These are phyloP conservation scores for Geotria australis DNA, from an alignment of 2,797 vertebrate species.

Conservation along the genomic window DNA sequence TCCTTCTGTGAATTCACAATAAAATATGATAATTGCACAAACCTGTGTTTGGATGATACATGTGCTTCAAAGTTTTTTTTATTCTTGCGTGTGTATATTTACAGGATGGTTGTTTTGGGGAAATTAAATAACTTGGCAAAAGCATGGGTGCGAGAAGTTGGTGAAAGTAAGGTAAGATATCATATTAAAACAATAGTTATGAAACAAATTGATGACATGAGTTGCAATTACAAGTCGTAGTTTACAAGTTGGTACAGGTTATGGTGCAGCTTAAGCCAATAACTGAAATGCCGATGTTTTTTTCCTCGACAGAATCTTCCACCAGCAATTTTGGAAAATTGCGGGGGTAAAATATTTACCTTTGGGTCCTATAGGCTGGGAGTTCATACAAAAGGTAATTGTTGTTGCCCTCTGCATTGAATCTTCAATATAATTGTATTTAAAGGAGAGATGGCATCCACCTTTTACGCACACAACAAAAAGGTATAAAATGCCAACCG, in stretches of 20 bases:
- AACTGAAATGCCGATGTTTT: no score
- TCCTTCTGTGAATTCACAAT: no score
- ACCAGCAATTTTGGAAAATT: conserved; percentile 28
- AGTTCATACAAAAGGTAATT: conserved; percentile 90
- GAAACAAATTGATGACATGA: no score
- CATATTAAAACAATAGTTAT: neutral
- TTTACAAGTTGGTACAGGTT: no score
- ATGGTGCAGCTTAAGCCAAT: no score
- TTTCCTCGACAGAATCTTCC: conserved; percentile 35
- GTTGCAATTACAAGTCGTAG: no score
- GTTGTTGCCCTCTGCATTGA: neutral
- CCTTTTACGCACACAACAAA: no score
- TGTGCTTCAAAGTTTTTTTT: conserved; percentile 1
- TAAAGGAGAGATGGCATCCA: no score
- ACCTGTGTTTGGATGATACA: neutral
- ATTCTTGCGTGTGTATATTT: conserved; percentile 3
- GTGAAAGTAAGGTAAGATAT: conserved; percentile 50
- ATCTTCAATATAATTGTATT: no score
- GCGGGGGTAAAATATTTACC: conserved; percentile 80
- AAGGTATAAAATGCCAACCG: no score
- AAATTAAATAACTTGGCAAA: conserved; percentile 73
- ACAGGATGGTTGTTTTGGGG: conserved; percentile 49
- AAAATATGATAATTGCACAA: no score
- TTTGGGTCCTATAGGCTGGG: conserved; percentile 92
- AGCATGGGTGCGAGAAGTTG: conserved; percentile 76